These are phyloP conservation scores for Morpho achilles DNA, from an alignment of 2,888 invertebrate genomes.

Conservation along the genomic window DNA sequence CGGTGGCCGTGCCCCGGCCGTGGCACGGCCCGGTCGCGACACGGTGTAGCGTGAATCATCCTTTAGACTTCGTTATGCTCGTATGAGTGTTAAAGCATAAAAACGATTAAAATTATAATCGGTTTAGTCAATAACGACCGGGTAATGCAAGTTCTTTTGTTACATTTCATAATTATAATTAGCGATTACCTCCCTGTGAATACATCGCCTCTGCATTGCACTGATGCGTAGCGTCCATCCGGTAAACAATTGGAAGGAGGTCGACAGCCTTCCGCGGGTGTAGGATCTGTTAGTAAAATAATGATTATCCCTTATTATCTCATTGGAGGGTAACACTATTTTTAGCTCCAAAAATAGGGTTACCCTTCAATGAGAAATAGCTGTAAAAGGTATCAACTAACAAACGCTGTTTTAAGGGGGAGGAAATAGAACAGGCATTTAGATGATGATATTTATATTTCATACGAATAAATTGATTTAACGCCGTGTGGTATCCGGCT, in stretches of 20 bases:
- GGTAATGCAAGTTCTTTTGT: constrained; percentile 9
- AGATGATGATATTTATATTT: too few species aligned
- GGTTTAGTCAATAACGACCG: constrained; percentile 1
- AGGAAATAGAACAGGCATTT: too few species aligned
- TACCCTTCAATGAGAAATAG: too few species aligned
- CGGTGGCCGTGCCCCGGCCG: too few species aligned
- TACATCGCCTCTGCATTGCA: constrained; percentile 83
- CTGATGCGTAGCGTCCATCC: constrained; percentile 79
- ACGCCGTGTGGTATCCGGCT: too few species aligned
- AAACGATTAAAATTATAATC: constrained; percentile 6
- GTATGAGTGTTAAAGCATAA: constrained; percentile 1
- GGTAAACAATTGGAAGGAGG: constrained; percentile 65
- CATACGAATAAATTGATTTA: too few species aligned
- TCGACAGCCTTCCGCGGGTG: constrained; percentile 11
- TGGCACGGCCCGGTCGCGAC: too few species aligned
- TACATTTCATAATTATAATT: constrained; percentile 26
- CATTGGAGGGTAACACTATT: too few species aligned
- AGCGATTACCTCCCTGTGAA: constrained; percentile 76
- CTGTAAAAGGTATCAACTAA: too few species aligned
- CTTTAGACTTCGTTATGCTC: constrained; percentile 1
- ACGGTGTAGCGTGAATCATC: too few species aligned
- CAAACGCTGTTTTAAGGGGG: too few species aligned
- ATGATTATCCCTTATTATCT: neutral
- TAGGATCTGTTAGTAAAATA: constrained; percentile 8
- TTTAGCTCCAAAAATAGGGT: too few species aligned